Base-by-base conservation (phyloP, 2,888 invertebrate species). In the Ormyrus rosae region DNA sequence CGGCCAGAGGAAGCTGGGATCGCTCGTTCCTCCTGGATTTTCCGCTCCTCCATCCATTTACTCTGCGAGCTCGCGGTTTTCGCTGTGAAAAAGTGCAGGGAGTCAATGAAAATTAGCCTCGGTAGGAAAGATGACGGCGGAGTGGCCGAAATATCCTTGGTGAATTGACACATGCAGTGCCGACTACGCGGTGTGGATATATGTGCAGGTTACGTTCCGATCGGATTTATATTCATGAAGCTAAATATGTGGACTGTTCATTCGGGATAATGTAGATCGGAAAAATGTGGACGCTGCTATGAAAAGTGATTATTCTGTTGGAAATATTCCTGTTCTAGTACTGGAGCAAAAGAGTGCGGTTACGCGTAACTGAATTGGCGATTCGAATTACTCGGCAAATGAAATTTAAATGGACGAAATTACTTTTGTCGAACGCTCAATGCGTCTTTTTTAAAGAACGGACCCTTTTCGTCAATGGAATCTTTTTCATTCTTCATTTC, bases 401-500 rank as follows among this genome's bases (percentile, higher is more conserved):
- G 55, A 19, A 68, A 71, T 68, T 76, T 72, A 80, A 80, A 72
- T 46, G 80, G 74, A 61, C 60, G 64, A 73, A 68, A 73, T 69
- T 68, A 63, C 80, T 56, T 69, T 65, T 70, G 73, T 70, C 13
- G 46, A 63, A 70, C 13, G 73, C 60, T 64, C 64, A 73, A 73
- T 73, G 19, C 64, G 48, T 63, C 55, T 64, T 73, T 73, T 73
- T 55, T 11, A 48, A 73, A 48, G 64, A 63, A 55, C 19, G 55
- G 34, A 34, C 34, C 34, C 34, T 34, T 34, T 34, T 34, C 34
- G 34, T 34, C 34, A 34, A 34, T 34, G 34, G 34, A 34, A 34
- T 34, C 0, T 34, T 34, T 34, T 34, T 34, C 34, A 34, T 34
- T 34, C 0, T 34, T 34, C 3, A 34, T 34, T 34, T 34, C 34